A percentile compares a stretch with the other conserved stretches of the same genome.
phyloP scores from a whole-genome alignment of 1,140 invertebrate genomes.

The Manduca sexta region DNA sequence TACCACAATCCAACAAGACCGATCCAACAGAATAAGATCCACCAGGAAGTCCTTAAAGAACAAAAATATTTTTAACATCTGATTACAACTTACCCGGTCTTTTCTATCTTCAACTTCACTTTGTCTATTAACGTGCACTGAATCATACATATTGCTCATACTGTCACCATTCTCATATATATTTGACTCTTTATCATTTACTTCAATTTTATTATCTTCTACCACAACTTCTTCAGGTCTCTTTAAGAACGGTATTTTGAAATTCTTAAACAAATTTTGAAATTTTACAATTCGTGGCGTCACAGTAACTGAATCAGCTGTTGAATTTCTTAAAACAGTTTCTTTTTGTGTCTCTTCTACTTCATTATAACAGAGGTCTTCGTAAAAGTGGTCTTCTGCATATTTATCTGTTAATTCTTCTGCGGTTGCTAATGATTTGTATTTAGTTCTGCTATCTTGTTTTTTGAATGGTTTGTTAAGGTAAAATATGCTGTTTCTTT shows the following conservation, averaged over 20 bases:
- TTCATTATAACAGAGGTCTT: conserved; percentile 59
- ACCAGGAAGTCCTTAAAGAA: too few relatives aligned
- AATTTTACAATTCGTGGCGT: conserved; percentile 56
- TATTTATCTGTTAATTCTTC: conserved; percentile 38
- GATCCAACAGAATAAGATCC: too few relatives aligned
- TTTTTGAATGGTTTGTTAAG: conserved; percentile 38
- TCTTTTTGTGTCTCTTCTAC: conserved; percentile 14
- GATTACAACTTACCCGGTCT: conserved; percentile 23
- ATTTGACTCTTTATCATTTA: conserved; percentile 26
- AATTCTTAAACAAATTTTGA: conserved; percentile 53
- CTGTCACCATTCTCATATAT: conserved; percentile 55
- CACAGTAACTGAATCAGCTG: conserved; percentile 12
- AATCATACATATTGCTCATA: conserved; percentile 52
- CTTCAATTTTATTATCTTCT: conserved; percentile 14
- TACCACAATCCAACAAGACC: too few relatives aligned
- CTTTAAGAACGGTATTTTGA: conserved; percentile 56
- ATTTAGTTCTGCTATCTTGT: conserved; percentile 41
- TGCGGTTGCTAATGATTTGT: conserved; percentile 39
- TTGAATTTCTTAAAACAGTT: conserved; percentile 2
- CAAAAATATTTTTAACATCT: neutral
- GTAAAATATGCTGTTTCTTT: conserved; percentile 39
- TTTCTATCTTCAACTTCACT: conserved; percentile 17
- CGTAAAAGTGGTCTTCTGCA: conserved; percentile 59
- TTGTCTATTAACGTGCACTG: conserved; percentile 34
- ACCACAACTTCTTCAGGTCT: conserved; percentile 25